Percentiles rank a stretch among this genome's conserved stretches.
Conservation (phyloP, 2,797 vertebrate species). For the Florisuga fusca region DNA sequence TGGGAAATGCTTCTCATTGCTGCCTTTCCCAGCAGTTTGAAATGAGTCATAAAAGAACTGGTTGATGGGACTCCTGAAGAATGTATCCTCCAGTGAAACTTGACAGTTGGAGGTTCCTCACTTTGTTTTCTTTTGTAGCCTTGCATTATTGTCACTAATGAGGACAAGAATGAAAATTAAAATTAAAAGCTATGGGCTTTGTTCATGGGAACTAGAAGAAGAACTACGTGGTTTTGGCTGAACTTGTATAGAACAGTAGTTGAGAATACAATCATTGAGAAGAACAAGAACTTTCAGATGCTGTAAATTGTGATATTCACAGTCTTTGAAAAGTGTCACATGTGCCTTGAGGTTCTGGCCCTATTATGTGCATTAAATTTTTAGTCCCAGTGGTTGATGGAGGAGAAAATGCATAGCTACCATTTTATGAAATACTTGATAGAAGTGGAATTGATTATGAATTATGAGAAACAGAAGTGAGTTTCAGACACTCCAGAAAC, state of each 20-base stretch:
- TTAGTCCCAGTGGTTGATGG: background rate
- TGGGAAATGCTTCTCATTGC: background rate
- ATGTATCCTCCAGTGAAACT: background rate
- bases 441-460: slow-evolving; percentile 37
- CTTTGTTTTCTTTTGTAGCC: slow-evolving; percentile 8
- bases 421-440: slow-evolving; percentile 28
- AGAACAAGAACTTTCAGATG: slow-evolving; percentile 33
- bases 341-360: background rate
- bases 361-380: background rate
- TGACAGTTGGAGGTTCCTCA: background rate
- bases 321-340: background rate
- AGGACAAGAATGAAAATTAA: slow-evolving; percentile 16
- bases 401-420: slow-evolving; percentile 10
- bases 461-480: slow-evolving; percentile 7
- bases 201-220: slow-evolving; percentile 25
- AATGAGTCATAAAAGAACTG: background rate
- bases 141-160: background rate
- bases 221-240: background rate
- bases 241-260: slow-evolving; percentile 17
- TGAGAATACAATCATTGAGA: background rate
- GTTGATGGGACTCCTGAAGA: background rate
- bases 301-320: background rate
- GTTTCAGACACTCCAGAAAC: slow-evolving; percentile 11
- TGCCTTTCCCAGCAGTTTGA: background rate
- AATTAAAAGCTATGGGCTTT: slow-evolving; percentile 10